phyloP scores from a whole-genome alignment of 2,888 invertebrate genomes.

The Anoplius nigerrimus region DNA sequence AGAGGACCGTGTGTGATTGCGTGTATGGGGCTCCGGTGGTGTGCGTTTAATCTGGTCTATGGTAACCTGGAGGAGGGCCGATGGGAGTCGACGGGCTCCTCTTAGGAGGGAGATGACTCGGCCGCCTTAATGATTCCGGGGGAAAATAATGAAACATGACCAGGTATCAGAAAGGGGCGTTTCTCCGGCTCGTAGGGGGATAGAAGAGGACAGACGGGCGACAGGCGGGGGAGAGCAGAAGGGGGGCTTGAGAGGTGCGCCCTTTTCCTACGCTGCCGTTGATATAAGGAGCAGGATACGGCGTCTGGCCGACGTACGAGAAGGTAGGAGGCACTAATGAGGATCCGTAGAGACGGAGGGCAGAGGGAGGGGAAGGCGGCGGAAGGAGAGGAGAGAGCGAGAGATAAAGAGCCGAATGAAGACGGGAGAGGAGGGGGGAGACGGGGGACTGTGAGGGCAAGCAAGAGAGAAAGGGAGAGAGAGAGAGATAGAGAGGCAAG shows the following conservation, averaged over 20 bases:
- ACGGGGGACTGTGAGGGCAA: conserved; percentile 9
- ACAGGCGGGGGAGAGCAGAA: too few species aligned
- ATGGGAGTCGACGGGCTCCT: conserved; percentile 34
- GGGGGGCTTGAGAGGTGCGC: too few species aligned
- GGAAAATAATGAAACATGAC: conserved; percentile 71
- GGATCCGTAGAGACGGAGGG: conserved; percentile 45
- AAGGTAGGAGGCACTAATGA: conserved; percentile 66
- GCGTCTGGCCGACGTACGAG: conserved; percentile 37
- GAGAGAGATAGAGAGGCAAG: conserved; percentile 24
- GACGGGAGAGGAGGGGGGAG: conserved; percentile 16
- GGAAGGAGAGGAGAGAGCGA: conserved; percentile 14
- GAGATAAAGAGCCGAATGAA: conserved; percentile 24
- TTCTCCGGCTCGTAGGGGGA: conserved; percentile 32
- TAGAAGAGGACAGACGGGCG: conserved; percentile 7
- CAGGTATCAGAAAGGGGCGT: conserved; percentile 68
- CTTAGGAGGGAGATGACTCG: conserved; percentile 60
- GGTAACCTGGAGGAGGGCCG: conserved; percentile 37
- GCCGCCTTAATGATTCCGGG: conserved; percentile 67
- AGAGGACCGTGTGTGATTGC: conserved; percentile 27
- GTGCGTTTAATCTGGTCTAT: conserved; percentile 54
- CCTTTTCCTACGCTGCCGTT: conserved; percentile 52
- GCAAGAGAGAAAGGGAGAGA: conserved; percentile 16
- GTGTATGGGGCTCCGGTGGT: conserved; percentile 23
- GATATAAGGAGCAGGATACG: conserved; percentile 59
- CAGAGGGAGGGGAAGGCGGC: conserved; percentile 22